Base-by-base conservation (phyloP, 1,140 invertebrate species). In the Lerema accius region DNA sequence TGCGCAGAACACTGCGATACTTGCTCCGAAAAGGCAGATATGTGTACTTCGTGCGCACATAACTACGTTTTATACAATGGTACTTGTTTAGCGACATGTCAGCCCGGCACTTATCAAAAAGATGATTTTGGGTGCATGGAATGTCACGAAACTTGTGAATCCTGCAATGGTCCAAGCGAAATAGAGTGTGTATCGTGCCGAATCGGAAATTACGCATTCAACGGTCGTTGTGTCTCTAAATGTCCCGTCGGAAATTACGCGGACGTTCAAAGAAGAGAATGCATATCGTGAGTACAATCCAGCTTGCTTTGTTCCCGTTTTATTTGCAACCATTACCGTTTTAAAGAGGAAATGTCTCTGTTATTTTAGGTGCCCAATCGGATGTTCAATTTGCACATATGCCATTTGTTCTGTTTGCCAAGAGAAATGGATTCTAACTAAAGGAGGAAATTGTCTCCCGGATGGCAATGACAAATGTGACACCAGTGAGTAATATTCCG, bases 31-130 rank as follows among this genome's bases (percentile, higher is more conserved):
- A 92, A 94, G 40, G 95, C 96, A 0, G 94, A 96, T 75, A 93
- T 94, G 74, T 97, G 96, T 77, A 95, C 95, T 9, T 95, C 94
- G 49, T 97, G 96, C 76, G 95, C 95, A 67, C 94, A 95, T 85
- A 95, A 95, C 73, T 92, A 96, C 55, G 94, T 96, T 10, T 92
- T 97, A 73, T 93, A 95, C 75, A 94, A 95, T 60, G 95, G 95
- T 73, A 94, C 94, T 74, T 97, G 96, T 87, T 93, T 95, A 69
- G 94, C 95, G 2, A 92, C 94, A 1, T 98, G 96, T 91, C 96
- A 96, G 0, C 69, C 92, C 1, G 93, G 95, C 62, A 96, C 95
- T 3, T 96, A 94, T 82, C 95, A 96, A 90, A 96, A 95, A 4
- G 95, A 96, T 72, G 95, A 96, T 78, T 92, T 84, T 71, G 94